These are phyloP conservation scores for Musca vetustissima DNA, from an alignment of 1,140 invertebrate genomes.

Conservation along the genomic window DNA sequence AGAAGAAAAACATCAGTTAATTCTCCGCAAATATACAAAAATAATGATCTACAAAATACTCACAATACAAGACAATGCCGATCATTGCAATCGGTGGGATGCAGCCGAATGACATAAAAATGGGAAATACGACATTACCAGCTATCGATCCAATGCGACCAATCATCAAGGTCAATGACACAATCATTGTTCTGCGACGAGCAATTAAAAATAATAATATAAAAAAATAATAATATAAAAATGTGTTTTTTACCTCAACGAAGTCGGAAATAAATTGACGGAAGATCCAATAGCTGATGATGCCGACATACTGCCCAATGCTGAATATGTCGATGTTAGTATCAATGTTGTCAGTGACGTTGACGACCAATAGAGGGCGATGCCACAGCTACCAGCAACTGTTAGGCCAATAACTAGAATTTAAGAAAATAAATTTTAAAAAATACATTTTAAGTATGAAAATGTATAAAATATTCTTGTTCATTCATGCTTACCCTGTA, in stretches of 20 bases:
- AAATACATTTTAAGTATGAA: too few species aligned
- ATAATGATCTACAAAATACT: slow-evolving; percentile 25
- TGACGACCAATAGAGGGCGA: slow-evolving; percentile 57
- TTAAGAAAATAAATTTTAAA: too few species aligned
- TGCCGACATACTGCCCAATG: slow-evolving; percentile 46
- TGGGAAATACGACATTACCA: slow-evolving; percentile 49
- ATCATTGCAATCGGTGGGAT: slow-evolving; percentile 50
- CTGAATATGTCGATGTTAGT: slow-evolving; percentile 41
- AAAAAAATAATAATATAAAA: too few species aligned
- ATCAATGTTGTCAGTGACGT: slow-evolving; percentile 43
- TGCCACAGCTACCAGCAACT: slow-evolving; percentile 46
- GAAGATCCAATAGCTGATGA: slow-evolving; percentile 50
- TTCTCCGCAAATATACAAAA: too few species aligned
- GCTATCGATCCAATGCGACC: slow-evolving; percentile 43
- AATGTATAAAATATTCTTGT: too few species aligned
- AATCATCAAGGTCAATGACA: slow-evolving; percentile 49
- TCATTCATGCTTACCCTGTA: slow-evolving; percentile 45
- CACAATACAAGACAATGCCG: slow-evolving; percentile 44
- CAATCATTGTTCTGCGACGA: slow-evolving; percentile 43
- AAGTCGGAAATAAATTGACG: slow-evolving; percentile 49
- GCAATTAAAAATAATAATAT: not conserved
- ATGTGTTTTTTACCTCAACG: slow-evolving; percentile 37
- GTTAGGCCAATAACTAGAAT: slow-evolving; percentile 51
- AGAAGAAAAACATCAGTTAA: not conserved
- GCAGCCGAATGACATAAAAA: slow-evolving; percentile 46